Conservation (phyloP, 1,140 invertebrate genomes). For the Penaeus indicus region DNA sequence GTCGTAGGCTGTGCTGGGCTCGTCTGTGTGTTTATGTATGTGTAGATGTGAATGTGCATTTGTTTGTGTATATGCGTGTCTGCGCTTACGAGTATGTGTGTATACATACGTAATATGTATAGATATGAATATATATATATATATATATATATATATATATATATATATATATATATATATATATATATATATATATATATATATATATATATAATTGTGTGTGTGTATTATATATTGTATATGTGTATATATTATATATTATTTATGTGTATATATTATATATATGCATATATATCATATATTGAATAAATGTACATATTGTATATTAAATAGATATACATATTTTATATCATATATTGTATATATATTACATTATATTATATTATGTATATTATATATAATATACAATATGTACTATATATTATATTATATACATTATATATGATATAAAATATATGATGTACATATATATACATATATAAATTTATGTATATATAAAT, state of each 20-base stretch:
- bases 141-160: no score
- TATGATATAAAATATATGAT: no score
- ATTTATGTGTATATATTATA: not conserved
- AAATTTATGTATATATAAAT: not conserved
- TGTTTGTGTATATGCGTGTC: not conserved
- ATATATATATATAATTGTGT: not conserved
- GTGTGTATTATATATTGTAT: not conserved
- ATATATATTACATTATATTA: no score
- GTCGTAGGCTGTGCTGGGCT: not conserved
- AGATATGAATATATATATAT: no score
- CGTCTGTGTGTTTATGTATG: slow-evolving; percentile 5
- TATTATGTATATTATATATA: no score
- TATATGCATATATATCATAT: not conserved
- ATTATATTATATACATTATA: no score
- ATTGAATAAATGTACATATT: not conserved
- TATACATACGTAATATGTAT: no score
- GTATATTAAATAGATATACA: no score
- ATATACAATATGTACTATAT: no score
- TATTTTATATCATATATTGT: no score
- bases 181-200: slow-evolving; percentile 44
- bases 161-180: slow-evolving; percentile 37
- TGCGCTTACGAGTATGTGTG: no score
- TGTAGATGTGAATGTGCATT: not conserved
- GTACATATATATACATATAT: not conserved
- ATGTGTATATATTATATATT: not conserved